Conservation (phyloP, 2,113 vertebrate species). For the Tympanuchus pallidicinctus region DNA sequence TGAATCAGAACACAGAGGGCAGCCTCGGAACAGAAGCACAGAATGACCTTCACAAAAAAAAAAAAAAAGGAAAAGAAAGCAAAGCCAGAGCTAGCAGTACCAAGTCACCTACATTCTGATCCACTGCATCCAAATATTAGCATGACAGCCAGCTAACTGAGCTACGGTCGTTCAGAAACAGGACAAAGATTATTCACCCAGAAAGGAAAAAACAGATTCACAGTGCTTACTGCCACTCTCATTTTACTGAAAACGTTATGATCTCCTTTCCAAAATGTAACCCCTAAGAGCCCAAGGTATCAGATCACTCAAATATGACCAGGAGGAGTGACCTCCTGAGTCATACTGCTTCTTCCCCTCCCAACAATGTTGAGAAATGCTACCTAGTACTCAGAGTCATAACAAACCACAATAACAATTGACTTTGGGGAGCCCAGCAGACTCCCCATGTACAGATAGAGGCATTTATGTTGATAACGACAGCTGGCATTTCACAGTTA, state of each 20-base stretch:
- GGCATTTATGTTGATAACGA: background rate
- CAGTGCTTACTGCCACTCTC: background rate
- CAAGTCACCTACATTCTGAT: background rate
- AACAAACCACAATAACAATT: background rate
- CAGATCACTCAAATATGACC: too few relatives aligned
- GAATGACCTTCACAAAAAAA: background rate
- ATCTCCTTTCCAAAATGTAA: background rate
- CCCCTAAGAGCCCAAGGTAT: background rate
- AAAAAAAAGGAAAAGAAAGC: background rate
- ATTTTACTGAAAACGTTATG: background rate
- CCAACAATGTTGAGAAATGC: background rate
- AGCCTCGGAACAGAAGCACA: background rate
- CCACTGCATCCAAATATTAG: background rate
- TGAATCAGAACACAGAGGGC: background rate
- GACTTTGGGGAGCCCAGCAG: background rate
- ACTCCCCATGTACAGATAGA: background rate
- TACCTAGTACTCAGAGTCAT: background rate
- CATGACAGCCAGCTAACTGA: rapidly evolving
- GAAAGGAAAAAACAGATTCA: background rate
- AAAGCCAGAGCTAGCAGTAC: background rate
- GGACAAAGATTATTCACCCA: background rate
- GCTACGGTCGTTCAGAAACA: background rate
- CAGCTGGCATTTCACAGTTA: background rate
- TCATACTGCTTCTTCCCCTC: background rate
- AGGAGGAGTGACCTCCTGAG: background rate